Conservation (phyloP, 2,797 vertebrate species). For the Delichon dasypus region DNA sequence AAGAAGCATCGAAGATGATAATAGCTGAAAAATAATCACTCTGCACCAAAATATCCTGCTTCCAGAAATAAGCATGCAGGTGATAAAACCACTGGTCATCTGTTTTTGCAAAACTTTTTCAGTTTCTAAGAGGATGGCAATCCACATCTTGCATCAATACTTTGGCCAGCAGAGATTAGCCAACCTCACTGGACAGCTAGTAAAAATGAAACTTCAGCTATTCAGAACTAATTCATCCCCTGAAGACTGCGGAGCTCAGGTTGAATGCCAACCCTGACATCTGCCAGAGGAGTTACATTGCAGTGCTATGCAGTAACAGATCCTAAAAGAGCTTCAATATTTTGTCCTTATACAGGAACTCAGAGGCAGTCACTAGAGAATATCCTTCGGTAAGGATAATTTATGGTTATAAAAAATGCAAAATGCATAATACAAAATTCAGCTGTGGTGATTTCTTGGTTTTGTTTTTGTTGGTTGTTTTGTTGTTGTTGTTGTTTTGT, state of each 20-base stretch:
- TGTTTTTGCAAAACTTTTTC: not conserved
- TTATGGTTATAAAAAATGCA: not conserved
- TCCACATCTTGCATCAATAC: not conserved
- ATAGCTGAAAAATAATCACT: conserved; percentile 4
- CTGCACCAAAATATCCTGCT: not conserved
- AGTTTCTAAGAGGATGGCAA: not conserved
- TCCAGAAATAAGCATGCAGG: not conserved
- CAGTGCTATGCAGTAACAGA: not conserved
- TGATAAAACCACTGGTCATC: not conserved
- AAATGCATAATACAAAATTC: not conserved
- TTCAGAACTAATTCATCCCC: not conserved
- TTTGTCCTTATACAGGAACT: not conserved
- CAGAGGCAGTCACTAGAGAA: not conserved
- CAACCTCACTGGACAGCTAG: not conserved
- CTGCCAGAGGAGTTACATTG: not conserved
- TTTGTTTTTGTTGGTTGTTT: accelerated
- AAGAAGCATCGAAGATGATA: not conserved
- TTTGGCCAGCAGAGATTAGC: not conserved
- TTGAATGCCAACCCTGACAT: not conserved
- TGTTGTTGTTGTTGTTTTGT: no score
- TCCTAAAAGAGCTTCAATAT: not conserved
- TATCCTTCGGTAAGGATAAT: not conserved
- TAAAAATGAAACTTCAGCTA: not conserved
- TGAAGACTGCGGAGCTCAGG: not conserved
- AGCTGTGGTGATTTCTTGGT: not conserved